phyloP scores from a whole-genome alignment of 2,113 vertebrate genomes.

The Apteryx mantelli region DNA sequence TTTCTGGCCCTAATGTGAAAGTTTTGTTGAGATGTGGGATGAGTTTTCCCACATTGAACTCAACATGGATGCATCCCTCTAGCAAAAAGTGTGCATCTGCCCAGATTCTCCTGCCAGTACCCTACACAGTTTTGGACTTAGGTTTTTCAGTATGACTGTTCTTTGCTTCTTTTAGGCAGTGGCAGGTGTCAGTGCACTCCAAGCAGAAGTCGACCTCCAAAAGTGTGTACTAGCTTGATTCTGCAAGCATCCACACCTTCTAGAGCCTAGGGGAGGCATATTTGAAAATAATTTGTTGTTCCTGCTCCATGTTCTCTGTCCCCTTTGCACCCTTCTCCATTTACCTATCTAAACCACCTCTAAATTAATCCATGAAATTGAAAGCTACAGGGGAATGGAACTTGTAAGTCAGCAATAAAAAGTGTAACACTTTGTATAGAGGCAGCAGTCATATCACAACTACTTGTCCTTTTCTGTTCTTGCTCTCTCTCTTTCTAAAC shows the following conservation, averaged over 20 bases:
- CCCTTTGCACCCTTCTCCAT: neutral
- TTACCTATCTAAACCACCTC: neutral
- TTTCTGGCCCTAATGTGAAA: neutral
- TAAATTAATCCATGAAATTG: neutral
- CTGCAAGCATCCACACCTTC: neutral
- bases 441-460: neutral
- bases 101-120: neutral
- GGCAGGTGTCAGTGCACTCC: rapidly evolving
- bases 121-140: rapidly evolving
- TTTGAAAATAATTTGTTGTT: neutral
- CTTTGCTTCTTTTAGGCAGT: neutral
- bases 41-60: neutral
- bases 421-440: neutral
- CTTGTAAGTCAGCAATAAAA: neutral
- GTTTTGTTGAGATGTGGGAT: neutral
- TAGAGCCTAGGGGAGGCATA: neutral
- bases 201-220: neutral
- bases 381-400: neutral
- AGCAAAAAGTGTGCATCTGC: neutral
- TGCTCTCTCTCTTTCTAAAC: neutral
- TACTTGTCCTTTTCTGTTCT: neutral
- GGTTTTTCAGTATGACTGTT: rapidly evolving
- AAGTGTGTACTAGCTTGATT: neutral
- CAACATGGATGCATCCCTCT: neutral
- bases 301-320: neutral